Conservation (phyloP, 2,888 invertebrate genomes). For the Odontomyia ornata region DNA sequence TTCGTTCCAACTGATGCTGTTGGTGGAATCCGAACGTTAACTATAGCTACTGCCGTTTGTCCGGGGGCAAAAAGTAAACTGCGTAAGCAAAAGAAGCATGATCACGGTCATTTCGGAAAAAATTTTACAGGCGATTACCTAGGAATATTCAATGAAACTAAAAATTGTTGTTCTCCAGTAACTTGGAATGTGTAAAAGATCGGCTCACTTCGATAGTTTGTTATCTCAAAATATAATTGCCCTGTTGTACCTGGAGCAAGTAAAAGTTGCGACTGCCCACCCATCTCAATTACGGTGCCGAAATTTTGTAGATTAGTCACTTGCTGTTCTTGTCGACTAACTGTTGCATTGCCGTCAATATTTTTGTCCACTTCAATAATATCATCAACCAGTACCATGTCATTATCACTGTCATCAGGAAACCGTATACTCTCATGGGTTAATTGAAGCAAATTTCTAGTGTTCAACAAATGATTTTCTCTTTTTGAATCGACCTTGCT, state of each 20-base stretch:
- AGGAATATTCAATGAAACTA: constrained; percentile 68
- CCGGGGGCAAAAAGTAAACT: constrained; percentile 51
- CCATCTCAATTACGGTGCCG: constrained; percentile 62
- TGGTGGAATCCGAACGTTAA: constrained; percentile 65
- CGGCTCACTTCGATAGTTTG: constrained; percentile 71
- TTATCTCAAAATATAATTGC: constrained; percentile 75
- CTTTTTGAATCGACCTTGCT: constrained; percentile 1
- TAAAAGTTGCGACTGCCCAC: constrained; percentile 64
- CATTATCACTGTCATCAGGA: constrained; percentile 29
- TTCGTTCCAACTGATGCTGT: constrained; percentile 67
- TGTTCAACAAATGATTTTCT: constrained; percentile 2
- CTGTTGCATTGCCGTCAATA: constrained; percentile 7
- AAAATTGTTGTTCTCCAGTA: constrained; percentile 68
- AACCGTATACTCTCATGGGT: constrained; percentile 41
- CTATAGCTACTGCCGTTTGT: constrained; percentile 69
- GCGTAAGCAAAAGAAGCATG: too few relatives aligned
- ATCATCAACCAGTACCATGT: not conserved
- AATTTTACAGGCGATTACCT: constrained; percentile 53
- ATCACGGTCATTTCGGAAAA: too few relatives aligned
- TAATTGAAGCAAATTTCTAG: constrained; percentile 10
- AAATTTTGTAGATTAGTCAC: not conserved
- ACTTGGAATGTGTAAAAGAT: constrained; percentile 70
- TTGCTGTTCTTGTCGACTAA: constrained; percentile 32
- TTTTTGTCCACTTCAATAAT: constrained; percentile 32
- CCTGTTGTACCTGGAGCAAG: constrained; percentile 59